Conservation (phyloP, 2,888 invertebrate species). For the Thyatira batis region DNA sequence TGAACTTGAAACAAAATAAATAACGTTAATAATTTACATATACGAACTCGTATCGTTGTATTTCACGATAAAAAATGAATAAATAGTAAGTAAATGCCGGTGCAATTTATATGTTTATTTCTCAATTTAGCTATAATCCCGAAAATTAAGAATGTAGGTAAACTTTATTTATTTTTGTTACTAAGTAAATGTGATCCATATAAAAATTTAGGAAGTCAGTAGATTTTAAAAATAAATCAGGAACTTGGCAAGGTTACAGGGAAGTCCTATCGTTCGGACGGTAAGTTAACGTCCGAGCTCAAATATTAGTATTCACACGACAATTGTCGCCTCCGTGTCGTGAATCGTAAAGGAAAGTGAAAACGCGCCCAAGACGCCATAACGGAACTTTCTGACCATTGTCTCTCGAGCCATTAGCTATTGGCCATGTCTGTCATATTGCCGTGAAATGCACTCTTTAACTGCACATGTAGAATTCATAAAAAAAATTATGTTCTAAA, state of each 20-base stretch:
- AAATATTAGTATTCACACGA: slow-evolving; percentile 45
- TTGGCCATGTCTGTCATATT: neutral
- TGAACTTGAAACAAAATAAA: too few species aligned
- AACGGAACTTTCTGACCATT: slow-evolving; percentile 49
- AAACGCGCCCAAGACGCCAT: slow-evolving; percentile 38
- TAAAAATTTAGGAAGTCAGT: slow-evolving; percentile 4
- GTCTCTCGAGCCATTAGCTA: slow-evolving; percentile 17
- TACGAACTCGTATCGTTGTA: too few species aligned
- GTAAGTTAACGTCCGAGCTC: neutral
- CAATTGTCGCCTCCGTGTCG: slow-evolving; percentile 46
- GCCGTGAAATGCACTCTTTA: slow-evolving; percentile 4
- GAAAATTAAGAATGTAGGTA: too few species aligned
- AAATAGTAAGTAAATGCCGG: too few species aligned
- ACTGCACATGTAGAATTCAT: neutral
- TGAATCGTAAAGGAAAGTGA: slow-evolving; percentile 61
- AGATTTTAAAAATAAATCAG: slow-evolving; percentile 17
- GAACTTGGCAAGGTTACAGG: slow-evolving; percentile 32
- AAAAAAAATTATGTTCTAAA: too few species aligned
- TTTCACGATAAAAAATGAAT: too few species aligned
- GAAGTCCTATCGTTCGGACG: slow-evolving; percentile 18
- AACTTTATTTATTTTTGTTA: too few species aligned
- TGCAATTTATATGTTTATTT: too few species aligned
- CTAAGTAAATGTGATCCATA: neutral
- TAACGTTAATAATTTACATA: too few species aligned
- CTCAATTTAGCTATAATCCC: too few species aligned